Evolutionary conservation across 2,888 invertebrate species (phyloP).

Genomic region (Euspilapteryx auroguttella): DNA sequence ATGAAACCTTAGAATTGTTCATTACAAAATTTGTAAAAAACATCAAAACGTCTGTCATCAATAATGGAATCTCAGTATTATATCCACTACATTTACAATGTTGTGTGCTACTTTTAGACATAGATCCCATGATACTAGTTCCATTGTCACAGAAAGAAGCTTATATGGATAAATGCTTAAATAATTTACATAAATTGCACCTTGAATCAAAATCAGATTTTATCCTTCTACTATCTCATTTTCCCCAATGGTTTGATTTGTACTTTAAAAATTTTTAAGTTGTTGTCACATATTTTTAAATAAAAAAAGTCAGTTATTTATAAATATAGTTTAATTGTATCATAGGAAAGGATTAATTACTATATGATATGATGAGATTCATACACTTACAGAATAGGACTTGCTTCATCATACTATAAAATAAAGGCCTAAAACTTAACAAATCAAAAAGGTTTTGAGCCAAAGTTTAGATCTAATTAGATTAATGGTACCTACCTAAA

Average conservation of each 20-base stretch:
- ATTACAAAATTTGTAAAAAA: slow-evolving; percentile 19
- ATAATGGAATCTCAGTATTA: slow-evolving; percentile 15
- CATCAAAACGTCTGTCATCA: slow-evolving; percentile 17
- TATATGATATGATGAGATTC: too few relatives aligned
- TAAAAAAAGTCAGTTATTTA: too few relatives aligned
- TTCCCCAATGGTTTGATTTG: slow-evolving; percentile 35
- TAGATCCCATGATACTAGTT: slow-evolving; percentile 18
- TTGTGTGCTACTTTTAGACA: slow-evolving; percentile 25
- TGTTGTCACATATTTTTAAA: too few relatives aligned
- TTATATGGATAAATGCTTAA: slow-evolving; percentile 17
- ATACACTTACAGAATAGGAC: too few relatives aligned
- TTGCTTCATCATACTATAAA: too few relatives aligned
- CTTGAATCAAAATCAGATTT: slow-evolving; percentile 22
- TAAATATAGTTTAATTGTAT: too few relatives aligned
- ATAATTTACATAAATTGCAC: slow-evolving; percentile 18
- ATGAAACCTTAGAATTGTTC: slow-evolving; percentile 18
- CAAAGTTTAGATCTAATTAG: too few relatives aligned
- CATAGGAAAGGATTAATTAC: too few relatives aligned
- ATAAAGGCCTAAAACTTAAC: too few relatives aligned
- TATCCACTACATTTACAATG: slow-evolving; percentile 23
- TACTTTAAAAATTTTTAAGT: slow-evolving; percentile 14
- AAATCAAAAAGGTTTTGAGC: too few relatives aligned
- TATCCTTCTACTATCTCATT: slow-evolving; percentile 37
- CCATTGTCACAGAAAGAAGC: slow-evolving; percentile 10
- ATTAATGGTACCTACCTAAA: too few relatives aligned